Base-by-base conservation (phyloP, 2,797 vertebrate genomes). In the Hipposideros larvatus region DNA sequence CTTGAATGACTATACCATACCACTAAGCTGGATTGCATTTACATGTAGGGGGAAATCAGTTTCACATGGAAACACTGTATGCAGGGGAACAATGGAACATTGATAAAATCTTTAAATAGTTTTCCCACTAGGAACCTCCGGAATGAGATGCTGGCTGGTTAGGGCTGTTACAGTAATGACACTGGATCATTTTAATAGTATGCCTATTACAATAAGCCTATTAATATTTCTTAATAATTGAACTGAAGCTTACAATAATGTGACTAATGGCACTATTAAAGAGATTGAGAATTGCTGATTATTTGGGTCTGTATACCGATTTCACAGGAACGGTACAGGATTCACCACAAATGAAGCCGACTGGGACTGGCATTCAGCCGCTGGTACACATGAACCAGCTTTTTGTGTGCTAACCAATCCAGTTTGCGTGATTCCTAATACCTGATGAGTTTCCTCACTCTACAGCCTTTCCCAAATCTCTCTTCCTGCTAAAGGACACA, bases 341-440 rank as follows among this genome's bases (percentile, higher is more conserved):
- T 91, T 85, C 65, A 68, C 43, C 84, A 86, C 11, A 90, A 97
- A 96, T 71, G 77, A 84, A 95, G 93, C 5, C 51, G 95, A 83
- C 37, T 74, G 93, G 95, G 93, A 87, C 4, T 94, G 89, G 92
- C 51, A 98, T 97, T 94, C 85, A 37, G 46, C 55, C 95, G 92
- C 80, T 95, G 55, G 59, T 94, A 89, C 91, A 96, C 18, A 90
- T 82, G 96, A 97, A 97, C 41, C 63, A 85, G 92, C 43, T 77
- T 66, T 97, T 98, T 98, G 92, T 96, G 98, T 96, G 93, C 94
- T 74, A 97, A 96, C 93, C 97, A 97, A 90, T 97, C 79, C 98
- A 91, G 97, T 95, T 92, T 18, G 94, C 96, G 63, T 71, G n/a
- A 98, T 95, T 97, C 94, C 95, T 96, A 97, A 95, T 51, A 91